Evolutionary conservation across 2,797 vertebrate species (phyloP), one percentile per base, ranked within the genome.

Genomic region (Dendrocincla fuliginosa): DNA sequence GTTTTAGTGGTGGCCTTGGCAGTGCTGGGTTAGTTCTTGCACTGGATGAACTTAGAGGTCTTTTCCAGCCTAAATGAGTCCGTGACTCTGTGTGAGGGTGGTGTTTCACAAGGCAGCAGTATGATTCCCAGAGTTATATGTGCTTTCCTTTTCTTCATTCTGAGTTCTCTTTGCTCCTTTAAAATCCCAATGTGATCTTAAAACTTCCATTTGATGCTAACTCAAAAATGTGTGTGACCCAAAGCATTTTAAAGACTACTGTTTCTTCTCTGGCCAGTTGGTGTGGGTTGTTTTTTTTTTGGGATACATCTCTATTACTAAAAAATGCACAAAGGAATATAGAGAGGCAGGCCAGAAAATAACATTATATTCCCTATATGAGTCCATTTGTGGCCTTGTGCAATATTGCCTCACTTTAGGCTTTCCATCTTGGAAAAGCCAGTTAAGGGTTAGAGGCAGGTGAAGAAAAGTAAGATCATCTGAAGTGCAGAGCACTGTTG

Each of bases 71-170:
- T 23, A 41, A 46, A 39, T 41, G 39, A 57, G 6, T 23, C 24
- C 12, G 0, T n/a, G 35, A 22, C 22, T 50, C 71, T 52, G 0
- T 11, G 20, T 59, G 39, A 14, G 12, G 10, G 19, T 46, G 49
- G 10, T 16, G 46, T 79, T 84, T 76, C 44, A 41, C 32, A 15
- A 11, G 33, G 87, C 28, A 25, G 32, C 24, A 83, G 14, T 13
- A 17, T 25, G 39, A 33, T 47, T 90, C 23, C 28, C 50, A 41
- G 46, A 35, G 33, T 46, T 83, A 1, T 0, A 1, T 10, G 2
- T 30, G 75, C 27, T 78, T 86, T 42, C 18, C 8, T 7, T 20
- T 42, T 47, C 39, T 70, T 42, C 3, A 3, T 47, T 85, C 49
- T 53, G 55, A 44, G 27, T 50, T 18, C 23, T 78, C 24, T 67